Evolutionary conservation across 2,797 vertebrate species (phyloP).

Genomic region (Myioborus miniatus): DNA sequence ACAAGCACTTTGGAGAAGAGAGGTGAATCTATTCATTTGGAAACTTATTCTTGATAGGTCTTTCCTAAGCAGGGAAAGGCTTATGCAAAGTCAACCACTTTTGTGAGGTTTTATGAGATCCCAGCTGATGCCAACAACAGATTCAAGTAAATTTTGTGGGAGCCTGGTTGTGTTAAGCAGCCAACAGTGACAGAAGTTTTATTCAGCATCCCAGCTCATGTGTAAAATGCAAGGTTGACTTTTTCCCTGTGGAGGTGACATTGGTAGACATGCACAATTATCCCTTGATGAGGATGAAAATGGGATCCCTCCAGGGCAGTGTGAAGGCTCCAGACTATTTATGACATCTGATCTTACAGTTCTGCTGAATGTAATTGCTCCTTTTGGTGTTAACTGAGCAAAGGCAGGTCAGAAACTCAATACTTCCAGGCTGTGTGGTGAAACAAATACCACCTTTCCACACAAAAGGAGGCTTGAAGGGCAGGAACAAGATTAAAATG

Average conservation of each 20-base stretch:
- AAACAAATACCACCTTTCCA: background rate
- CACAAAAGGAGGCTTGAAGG: background rate
- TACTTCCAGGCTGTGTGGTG: background rate
- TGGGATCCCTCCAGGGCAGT: background rate
- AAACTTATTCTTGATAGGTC: background rate
- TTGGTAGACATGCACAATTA: background rate
- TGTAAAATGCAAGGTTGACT: background rate
- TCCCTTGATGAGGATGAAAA: background rate
- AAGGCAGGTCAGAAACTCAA: conserved; percentile 2
- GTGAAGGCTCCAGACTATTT: background rate
- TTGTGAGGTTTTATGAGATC: background rate
- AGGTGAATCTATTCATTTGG: background rate
- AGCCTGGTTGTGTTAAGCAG: background rate
- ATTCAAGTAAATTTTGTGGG: background rate
- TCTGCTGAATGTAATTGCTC: background rate
- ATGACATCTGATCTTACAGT: background rate
- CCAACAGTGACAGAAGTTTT: background rate
- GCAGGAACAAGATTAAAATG: background rate
- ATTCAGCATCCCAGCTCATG: background rate
- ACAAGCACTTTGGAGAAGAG: background rate
- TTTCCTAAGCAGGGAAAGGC: background rate
- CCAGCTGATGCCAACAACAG: background rate
- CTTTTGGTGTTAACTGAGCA: background rate
- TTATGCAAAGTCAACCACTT: background rate
- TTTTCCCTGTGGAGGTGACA: background rate